Base-by-base conservation (phyloP, 1,140 invertebrate genomes). In the Drosophila murphyi region DNA sequence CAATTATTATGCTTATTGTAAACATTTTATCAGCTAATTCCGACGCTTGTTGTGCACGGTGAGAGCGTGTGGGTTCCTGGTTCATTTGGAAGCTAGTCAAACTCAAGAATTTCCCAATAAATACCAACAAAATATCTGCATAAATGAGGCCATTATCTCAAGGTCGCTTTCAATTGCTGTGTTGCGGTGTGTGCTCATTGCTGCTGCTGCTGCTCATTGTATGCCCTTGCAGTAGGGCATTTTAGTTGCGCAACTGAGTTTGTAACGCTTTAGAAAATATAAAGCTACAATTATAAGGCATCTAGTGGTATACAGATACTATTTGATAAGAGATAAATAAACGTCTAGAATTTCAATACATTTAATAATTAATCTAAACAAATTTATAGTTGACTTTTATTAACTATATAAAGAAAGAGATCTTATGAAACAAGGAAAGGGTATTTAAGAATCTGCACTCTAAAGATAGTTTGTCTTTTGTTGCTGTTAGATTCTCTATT, bases 81-180 rank as follows among this genome's bases (percentile, higher is more conserved):
- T 71, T 74, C 57, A 62, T 34, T 71, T 54, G 20, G 71, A 67
- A 71, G 67, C 72, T 70, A 69, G 61, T 43, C 71, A 74, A 74
- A 65, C 47, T 8, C 8, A 72, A 75, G 67, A 75, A 75, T 71
- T 56, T 59, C 12, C 10, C 20, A 54, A 31, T 7, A 51, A 56
- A 71, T 45, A 39, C 47, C 54, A 4, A 54, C 43, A 35, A 50
- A 68, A 71, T 72, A 73, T 77, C 73, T 88, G 75, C 68, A 78
- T 74, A 80, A 85, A 80, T 89, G 80, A 51, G 80, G 72, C 59
- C 80, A 89, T 80, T 88, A 89, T 88, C 83, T 89, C 83, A 88
- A 88, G 83, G 83, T 89, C 80, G 74, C 45, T 72, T 32, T 72
- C 61, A 76, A 80, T 77, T 83, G 69, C 48, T 20, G 20, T 43